Evolutionary conservation across 2,797 vertebrate genomes (phyloP), one percentile per base, ranked within the genome.

Genomic region (Sebastes trivittatus): DNA sequence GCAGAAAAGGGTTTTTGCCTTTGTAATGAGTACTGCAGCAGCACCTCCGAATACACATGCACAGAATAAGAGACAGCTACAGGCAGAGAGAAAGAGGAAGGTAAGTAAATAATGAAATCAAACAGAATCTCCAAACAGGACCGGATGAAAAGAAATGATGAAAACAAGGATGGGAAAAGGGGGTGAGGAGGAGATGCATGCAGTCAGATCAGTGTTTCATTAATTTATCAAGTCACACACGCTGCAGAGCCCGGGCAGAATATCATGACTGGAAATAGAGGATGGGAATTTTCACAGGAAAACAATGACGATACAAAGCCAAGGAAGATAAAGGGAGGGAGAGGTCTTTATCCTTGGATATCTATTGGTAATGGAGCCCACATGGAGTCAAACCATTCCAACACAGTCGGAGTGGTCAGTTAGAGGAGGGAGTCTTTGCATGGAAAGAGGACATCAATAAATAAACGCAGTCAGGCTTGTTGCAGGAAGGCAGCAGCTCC

Each of bases 21-120:
- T 70, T 73, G 76, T 83, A 89, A 87, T 72, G 73, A 78, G 22
- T 13, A 38, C 77, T 81, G 71, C 75, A 82, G 77, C 54, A 70
- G 63, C n/a, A 23, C 20, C 67, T 81, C 62, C 70, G 56, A 52
- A 78, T 23, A 64, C 32, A 89, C 65, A 68, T 23, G 34, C 36
- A 75, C 54, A 72, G 30, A 49, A 18, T 76, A 29, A 34, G 30
- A 87, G 76, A 56, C 25, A 27, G 59, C 36, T 36, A 64, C 38
- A 77, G 73, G 52, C 36, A 72, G 38, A 10, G 23, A 20, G 42
- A 72, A 3, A 25, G 13, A 75, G 4, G 59, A 42, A 77, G 25
- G 54, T 55, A 14, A 68, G 68, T 77, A 82, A 85, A 85, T 62
- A 87, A 83, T 62, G 23, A 83, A 87, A 80, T 86, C 81, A 85